Base-by-base conservation (phyloP, 1,140 invertebrate genomes). In the Drosophila tropicalis region DNA sequence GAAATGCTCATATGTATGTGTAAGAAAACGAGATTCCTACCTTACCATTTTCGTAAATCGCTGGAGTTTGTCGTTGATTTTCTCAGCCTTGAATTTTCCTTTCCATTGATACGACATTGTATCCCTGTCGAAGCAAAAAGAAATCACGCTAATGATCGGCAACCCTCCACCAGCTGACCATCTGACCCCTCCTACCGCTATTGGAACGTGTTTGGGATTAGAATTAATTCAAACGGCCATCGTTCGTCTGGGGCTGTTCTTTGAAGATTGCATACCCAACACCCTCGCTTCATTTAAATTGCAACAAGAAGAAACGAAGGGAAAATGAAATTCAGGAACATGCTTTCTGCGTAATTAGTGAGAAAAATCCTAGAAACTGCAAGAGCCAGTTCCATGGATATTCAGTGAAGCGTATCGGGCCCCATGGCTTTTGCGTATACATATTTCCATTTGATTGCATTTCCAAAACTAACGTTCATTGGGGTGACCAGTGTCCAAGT, bases 391-490 rank as follows among this genome's bases (percentile, higher is more conserved):
- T 34, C 64, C 25, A 62, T 70, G 73, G 36, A 22, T 51, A 41
- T 41, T 47, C 83, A 87, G 44, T 75, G 66, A 70, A 71, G 79
- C 82, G 83, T 85, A 54, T 60, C 5, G 57, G 29, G 34, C 34
- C 47, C 40, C 19, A 25, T 12, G 29, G 51, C 40, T 34, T 9
- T 44, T 63, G 44, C 44, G 44, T 51, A 51, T 56, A n/a, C n/a
- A n/a, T n/a, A 87, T 87, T 87, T 87, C 83, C 83, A 87, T 89
- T 89, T 89, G 84, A 87, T 84, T 87, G 83, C 83, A 89, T 83
- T 79, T 79, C 62, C 68, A 57, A 29, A 22, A 9, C 6, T n/a
- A 51, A 19, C 76, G 76, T 79, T 83, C 84, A 86, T 86, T 87
- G 77, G 83, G 83, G 83, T 87, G 83, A 62, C 79, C 83, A 67